Percentiles rank a stretch among this genome's conserved stretches.
phyloP scores from a whole-genome alignment of 2,888 invertebrate species.

The Yponomeuta cagnagella region DNA sequence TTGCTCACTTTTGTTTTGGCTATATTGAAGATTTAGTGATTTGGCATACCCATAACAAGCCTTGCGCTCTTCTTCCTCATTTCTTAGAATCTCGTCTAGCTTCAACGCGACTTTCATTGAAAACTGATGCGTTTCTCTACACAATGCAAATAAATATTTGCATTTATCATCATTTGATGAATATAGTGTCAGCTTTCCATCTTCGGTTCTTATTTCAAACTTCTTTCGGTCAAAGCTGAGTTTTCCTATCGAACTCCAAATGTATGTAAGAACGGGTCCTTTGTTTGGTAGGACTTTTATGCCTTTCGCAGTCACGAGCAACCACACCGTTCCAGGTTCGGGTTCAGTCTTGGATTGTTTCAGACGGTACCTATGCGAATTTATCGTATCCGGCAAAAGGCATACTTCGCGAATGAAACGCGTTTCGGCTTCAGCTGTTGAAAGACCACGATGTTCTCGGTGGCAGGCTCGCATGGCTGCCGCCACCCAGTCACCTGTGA shows the following conservation, averaged over 20 bases:
- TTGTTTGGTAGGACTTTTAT: constrained; percentile 89
- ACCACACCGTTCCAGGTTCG: constrained; percentile 87
- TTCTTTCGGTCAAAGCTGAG: constrained; percentile 97
- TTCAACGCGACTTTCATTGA: constrained; percentile 94
- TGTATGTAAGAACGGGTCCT: constrained; percentile 84
- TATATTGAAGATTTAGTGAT: constrained; percentile 76
- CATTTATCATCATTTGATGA: constrained; percentile 96
- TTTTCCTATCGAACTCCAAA: constrained; percentile 97
- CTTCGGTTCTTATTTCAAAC: constrained; percentile 95
- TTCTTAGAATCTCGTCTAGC: constrained; percentile 86
- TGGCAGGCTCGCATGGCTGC: constrained; percentile 85
- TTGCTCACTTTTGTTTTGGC: constrained; percentile 83
- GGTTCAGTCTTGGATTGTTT: constrained; percentile 84
- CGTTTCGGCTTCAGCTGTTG: constrained; percentile 87
- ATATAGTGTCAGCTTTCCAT: constrained; percentile 91
- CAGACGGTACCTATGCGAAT: constrained; percentile 91
- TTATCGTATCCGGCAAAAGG: constrained; percentile 87
- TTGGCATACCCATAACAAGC: constrained; percentile 84
- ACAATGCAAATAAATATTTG: constrained; percentile 89
- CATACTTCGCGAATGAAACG: constrained; percentile 94
- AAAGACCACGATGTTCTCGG: constrained; percentile 86
- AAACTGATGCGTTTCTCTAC: constrained; percentile 95
- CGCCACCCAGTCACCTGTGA: constrained; percentile 77
- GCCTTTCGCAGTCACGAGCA: constrained; percentile 94
- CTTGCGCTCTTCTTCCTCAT: constrained; percentile 86